Conservation (phyloP, 2,888 invertebrate species). For the Nematopogon swammerdamellus region DNA sequence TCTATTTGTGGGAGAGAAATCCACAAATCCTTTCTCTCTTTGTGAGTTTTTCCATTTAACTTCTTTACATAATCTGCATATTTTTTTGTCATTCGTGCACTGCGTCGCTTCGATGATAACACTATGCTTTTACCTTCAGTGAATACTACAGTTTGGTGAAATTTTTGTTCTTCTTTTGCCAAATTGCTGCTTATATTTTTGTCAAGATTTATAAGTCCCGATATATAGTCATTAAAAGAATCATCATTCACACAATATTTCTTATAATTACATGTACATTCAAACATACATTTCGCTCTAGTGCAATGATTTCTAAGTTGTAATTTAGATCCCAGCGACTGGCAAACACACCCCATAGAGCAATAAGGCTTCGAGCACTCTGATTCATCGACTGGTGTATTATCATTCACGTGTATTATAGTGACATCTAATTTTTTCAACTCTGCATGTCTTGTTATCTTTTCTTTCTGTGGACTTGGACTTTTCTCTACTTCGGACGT, state of each 20-base stretch:
- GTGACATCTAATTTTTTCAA: constrained; percentile 63
- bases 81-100: constrained; percentile 59
- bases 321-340: constrained; percentile 46
- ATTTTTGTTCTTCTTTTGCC: constrained; percentile 68
- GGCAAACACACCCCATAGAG: constrained; percentile 64
- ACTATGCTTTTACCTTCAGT: constrained; percentile 63
- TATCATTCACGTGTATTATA: constrained; percentile 50
- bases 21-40: constrained; percentile 11
- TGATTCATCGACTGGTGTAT: constrained; percentile 14
- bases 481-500: constrained; percentile 14
- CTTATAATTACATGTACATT: constrained; percentile 38
- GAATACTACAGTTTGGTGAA: constrained; percentile 67
- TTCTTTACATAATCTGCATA: constrained; percentile 53
- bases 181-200: constrained; percentile 51
- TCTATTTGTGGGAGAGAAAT: constrained; percentile 15
- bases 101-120: constrained; percentile 56
- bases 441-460: constrained; percentile 42
- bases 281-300: constrained; percentile 57
- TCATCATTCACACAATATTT: constrained; percentile 23
- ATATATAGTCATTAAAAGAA: constrained; percentile 8
- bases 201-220: constrained; percentile 36
- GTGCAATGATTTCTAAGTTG: constrained; percentile 60
- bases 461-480: constrained; percentile 24
- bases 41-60: constrained; percentile 22
- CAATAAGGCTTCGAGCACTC: constrained; percentile 56